Conservation (phyloP, 2,888 invertebrate species). For the Pinctada fucata region DNA sequence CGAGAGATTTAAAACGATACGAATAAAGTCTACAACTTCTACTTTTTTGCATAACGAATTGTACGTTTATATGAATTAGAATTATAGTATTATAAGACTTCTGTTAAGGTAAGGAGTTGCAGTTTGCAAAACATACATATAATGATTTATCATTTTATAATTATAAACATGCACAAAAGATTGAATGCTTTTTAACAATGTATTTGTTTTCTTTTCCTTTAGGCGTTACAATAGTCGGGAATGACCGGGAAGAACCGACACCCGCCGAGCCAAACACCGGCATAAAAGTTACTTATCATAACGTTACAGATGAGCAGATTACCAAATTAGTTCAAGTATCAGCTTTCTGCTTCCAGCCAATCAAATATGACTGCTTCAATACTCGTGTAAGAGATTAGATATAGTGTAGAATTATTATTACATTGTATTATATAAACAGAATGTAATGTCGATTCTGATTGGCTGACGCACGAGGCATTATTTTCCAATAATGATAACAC, state of each 20-base stretch:
- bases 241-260: slow-evolving; percentile 39
- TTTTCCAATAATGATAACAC: background rate
- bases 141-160: too few relatives aligned
- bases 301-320: slow-evolving; percentile 56
- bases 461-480: too few relatives aligned
- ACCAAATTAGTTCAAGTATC: slow-evolving; percentile 50
- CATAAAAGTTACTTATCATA: slow-evolving; percentile 52
- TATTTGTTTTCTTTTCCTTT: background rate
- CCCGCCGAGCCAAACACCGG: slow-evolving; percentile 26
- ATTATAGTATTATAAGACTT: too few relatives aligned
- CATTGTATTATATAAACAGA: background rate
- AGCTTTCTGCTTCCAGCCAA: slow-evolving; percentile 60
- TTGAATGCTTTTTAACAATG: too few relatives aligned
- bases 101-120: too few relatives aligned
- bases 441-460: too few relatives aligned
- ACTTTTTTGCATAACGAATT: too few relatives aligned
- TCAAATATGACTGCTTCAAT: slow-evolving; percentile 59
- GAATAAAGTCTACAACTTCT: too few relatives aligned
- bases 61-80: too few relatives aligned
- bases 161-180: too few relatives aligned
- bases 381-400: slow-evolving; percentile 50
- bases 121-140: too few relatives aligned
- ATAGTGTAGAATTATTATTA: background rate
- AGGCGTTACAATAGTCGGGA: slow-evolving; percentile 54
- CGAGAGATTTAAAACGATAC: too few relatives aligned